phyloP scores from a whole-genome alignment of 2,888 invertebrate species.

The Eueremaeus valkanovi region DNA sequence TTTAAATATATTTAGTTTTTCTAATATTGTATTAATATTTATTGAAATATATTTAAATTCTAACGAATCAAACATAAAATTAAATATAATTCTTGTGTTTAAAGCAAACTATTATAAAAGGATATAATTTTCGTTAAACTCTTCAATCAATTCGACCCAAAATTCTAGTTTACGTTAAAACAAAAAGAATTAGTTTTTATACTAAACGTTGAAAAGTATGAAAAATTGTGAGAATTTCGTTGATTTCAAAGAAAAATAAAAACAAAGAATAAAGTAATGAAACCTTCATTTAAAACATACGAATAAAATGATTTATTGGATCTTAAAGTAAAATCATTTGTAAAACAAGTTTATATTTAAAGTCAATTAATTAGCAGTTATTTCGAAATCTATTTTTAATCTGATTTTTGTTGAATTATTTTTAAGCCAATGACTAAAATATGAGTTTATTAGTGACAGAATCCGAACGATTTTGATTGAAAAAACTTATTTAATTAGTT shows the following conservation, averaged over 20 bases:
- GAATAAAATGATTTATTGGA: background rate
- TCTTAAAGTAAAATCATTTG: background rate
- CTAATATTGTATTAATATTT: too few species aligned
- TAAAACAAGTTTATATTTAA: background rate
- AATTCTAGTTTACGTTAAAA: background rate
- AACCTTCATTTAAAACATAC: background rate
- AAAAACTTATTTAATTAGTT: background rate
- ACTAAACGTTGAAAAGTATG: background rate
- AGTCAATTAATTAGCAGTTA: background rate
- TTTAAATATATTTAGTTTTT: too few species aligned
- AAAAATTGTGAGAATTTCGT: conserved; percentile 9
- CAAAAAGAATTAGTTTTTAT: background rate
- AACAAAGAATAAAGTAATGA: background rate
- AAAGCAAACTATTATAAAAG: background rate
- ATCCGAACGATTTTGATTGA: background rate
- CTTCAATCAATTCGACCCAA: background rate
- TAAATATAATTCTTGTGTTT: background rate
- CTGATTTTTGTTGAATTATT: background rate
- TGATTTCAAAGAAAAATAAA: background rate
- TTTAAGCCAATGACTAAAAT: background rate
- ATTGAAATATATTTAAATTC: too few species aligned
- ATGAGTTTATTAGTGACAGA: conserved; percentile 6
- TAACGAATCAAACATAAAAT: too few species aligned
- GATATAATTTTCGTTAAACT: background rate
- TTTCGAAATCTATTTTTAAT: background rate